Evolutionary conservation across 2,113 vertebrate species (phyloP), one percentile per base, ranked within the genome.

Genomic region (Odobenus rosmarus): DNA sequence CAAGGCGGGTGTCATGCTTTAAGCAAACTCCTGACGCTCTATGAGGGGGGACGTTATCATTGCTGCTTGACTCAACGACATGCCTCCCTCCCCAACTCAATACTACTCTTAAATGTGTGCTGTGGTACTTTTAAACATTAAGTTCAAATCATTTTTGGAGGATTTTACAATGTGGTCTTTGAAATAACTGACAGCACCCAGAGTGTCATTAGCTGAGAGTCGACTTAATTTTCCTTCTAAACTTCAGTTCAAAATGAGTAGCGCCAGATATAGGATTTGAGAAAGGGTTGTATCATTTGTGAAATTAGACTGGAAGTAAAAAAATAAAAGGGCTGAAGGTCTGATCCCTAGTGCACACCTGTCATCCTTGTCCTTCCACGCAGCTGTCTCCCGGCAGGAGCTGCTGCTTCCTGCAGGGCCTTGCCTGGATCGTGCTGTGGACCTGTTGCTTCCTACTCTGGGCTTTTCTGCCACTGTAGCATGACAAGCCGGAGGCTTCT

Each of bases 321-420:
- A 55, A 49, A 80, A 46, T 2, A 10, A 69, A 69, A 26, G 21
- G 46, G 23, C 15, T 26, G 31, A 26, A 21, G 55, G 5, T 4
- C 19, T 57, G 26, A 36, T 36, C 12, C 81, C 59, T 4, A 23
- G n/a, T 21, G 23, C 5, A 3, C 36, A 12, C 3, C 18, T 26
- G 8, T 14, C 4, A 18, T 33, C 26, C 62, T 53, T 53, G 11
- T 23, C 2, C 6, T 11, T 24, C 21, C 15, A 31, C 0, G 0
- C 39, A 12, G 8, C 33, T 13, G 0, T 49, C 42, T 39, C 16
- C 13, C 61, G 39, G 31, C 57, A n/a, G 0, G 1, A 16, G 0
- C n/a, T 8, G 18, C 21, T 28, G 23, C 8, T 5, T 14, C n/a
- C 1, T 0, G 7, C 11, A 31, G n/a, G 0, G 5, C 10, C 28